Base-by-base conservation (phyloP, 2,113 vertebrate genomes). In the Sterrhoptilus dennistouni region DNA sequence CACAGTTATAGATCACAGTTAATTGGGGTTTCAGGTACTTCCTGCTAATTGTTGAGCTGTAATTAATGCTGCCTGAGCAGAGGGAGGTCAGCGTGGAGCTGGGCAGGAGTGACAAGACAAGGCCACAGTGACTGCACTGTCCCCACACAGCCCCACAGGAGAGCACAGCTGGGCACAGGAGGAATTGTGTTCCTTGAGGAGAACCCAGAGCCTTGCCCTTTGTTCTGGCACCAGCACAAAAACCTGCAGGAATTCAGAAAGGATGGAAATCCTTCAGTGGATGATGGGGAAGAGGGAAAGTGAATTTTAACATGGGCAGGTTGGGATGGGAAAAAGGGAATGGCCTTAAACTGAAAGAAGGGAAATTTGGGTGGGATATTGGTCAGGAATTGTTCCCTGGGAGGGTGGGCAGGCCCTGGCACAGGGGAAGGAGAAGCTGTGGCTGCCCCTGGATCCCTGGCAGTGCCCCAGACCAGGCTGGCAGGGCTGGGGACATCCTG, bases 111-210 rank as follows among this genome's bases (percentile, higher is more conserved):
- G 19, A 35, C 7, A 4, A 14, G 42, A 22, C 0, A 2, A 14
- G 4, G 24, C 28, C 42, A 4, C 1, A 0, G 4, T 5, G n/a
- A 13, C 18, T 9, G 4, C 12, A 14, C 38, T 38, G 38, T 23
- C 2, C 82, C 87, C 25, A 1, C 5, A 16, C 42, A 16, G 44
- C 19, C 44, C 44, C 47, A 49, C 47, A 12, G 47, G 12, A 24
- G 47, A 21, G 45, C 12, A 38, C 38, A 38, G 38, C 38, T 38
- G 38, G 38, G 38, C 38, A 38, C 38, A 72, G 57, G 8, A 64
- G 59, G 4, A 40, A 14, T 0, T 3, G 7, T 2, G 5, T 0
- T 4, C 78, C 15, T 1, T 5, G 31, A 18, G 2, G 17, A 44
- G 28, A 1, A 4, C 19, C 8, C 33, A 78, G 15, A 3, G 21